Base-by-base conservation (phyloP, 2,888 invertebrate genomes). In the Apantesis nais region DNA sequence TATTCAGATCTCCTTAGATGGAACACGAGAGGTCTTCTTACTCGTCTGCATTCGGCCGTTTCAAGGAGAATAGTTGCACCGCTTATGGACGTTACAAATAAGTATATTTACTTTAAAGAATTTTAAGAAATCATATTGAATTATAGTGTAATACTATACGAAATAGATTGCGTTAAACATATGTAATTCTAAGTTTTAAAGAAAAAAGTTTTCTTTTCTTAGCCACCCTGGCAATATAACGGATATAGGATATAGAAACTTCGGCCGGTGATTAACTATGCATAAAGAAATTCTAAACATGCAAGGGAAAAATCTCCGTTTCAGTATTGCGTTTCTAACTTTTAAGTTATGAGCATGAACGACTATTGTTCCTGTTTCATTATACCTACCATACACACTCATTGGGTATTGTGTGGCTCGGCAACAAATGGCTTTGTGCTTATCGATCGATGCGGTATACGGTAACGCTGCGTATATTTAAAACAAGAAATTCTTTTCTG, bases 331-430 rank as follows among this genome's bases (percentile, higher is more conserved):
- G 7, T 14, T 39, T 62, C 14, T 5, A n/a, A 14, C 25, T 39
- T 39, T 62, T 16, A 39, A 39, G 7, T 39, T n/a, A 39, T 25
- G 8, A 7, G 16, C 25, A 25, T 39, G 25, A 25, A 55, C 52
- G 25, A 55, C 25, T 62, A n/a, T 62, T 29, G 41, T 39, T 62
- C 25, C 55, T 41, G 41, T 62, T 62, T n/a, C 62, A 62, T 62
- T 41, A 3, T 55, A 25, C 12, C 25, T 29, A 62, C 16, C 16
- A 12, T 62, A 25, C 39, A 39, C 12, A 37, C 39, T 25, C 39
- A 39, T n/a, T 25, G n/a, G 25, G n/a, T 25, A 25, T 55, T 39
- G 39, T 39, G 25, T 25, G 39, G 62, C 62, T 62, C 25, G 8
- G 19, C 37, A 62, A 62, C 25, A 62, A 62, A 25, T 16, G 62